Base-by-base conservation (phyloP, 1,140 invertebrate genomes). In the Penaeus indicus region DNA sequence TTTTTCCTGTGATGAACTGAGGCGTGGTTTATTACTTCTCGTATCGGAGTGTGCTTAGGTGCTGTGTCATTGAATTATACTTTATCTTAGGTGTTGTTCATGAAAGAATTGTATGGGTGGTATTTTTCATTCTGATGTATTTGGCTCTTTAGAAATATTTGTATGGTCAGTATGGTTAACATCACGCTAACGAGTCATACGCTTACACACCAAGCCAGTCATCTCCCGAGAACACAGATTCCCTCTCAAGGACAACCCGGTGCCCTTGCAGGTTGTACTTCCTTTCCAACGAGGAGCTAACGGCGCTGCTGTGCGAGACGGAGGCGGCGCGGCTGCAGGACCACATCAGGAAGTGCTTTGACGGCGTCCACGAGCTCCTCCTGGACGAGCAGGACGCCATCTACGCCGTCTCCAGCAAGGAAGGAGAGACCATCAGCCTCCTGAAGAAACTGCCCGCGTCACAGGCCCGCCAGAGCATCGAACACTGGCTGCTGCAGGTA, bases 291-390 rank as follows among this genome's bases (percentile, higher is more conserved):
- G 97, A 98, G 91, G 98, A 99, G 94, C 96, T 99, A 95, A 94
- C 99, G 38, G 97, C 98, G 93, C 98, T 99, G 92, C 93, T 99
- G 69, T 98, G 97, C 0, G 97, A 98, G 94, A 98, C 97, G 93
- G 97, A 98, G 93, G 97, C 96, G 1, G 92, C 95, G 22, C 95
- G 96, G 89, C 97, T 98, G 7, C 97, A 98, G 91, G 97, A 97
- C 0, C 97, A 98, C 94, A 93, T 98, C 75, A 96, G 96, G 92
- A 99, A 99, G 93, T 98, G 97, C 93, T 98, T 98, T 91, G 96
- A 97, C 93, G 96, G 95, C 60, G 96, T 97, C 85, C 94, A 94
- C 89, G 93, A 93, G 85, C 92, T 96, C 47, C 94, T 95, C 90
- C 98, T 98, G 92, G 96, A 97, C 91, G 90, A 94, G 1, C 93